Percentiles rank a stretch among this genome's conserved stretches.
Evolutionary conservation across 2,113 vertebrate genomes (phyloP).

Genomic region (Corythoichthys haematopterus): DNA sequence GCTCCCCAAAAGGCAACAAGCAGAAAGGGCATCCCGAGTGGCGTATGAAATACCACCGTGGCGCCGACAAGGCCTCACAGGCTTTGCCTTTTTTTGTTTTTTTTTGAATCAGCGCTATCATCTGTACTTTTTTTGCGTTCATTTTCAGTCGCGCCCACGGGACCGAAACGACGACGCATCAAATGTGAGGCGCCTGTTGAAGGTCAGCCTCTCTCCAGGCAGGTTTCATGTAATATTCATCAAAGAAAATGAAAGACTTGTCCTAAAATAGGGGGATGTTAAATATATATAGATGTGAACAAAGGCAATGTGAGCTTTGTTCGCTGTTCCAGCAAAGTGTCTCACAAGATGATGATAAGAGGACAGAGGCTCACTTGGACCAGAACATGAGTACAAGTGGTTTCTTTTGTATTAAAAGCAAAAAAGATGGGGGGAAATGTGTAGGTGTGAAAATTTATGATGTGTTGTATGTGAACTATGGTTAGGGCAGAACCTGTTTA

Average conservation of each 20-base stretch:
- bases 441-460: background rate
- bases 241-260: slow-evolving; percentile 63
- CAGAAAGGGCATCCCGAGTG: slow-evolving; percentile 60
- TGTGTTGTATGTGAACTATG: background rate
- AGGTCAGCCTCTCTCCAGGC: slow-evolving; percentile 55
- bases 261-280: slow-evolving; percentile 52
- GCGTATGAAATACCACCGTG: slow-evolving; percentile 56
- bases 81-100: slow-evolving; percentile 29
- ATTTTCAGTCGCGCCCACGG: slow-evolving; percentile 37
- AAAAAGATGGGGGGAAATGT: too few species aligned
- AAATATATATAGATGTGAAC: slow-evolving; percentile 13
- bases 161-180: slow-evolving; percentile 52
- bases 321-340: slow-evolving; percentile 1
- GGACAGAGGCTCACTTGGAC: background rate
- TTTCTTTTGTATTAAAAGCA: background rate
- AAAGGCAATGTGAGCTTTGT: background rate
- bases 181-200: slow-evolving; percentile 51
- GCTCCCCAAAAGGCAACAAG: slow-evolving; percentile 58
- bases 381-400: background rate
- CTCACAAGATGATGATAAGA: background rate
- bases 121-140: slow-evolving; percentile 46
- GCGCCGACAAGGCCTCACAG: slow-evolving; percentile 42
- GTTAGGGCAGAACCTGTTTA: background rate
- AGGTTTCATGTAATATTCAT: slow-evolving; percentile 68
- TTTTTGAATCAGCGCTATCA: slow-evolving; percentile 49